These are phyloP conservation scores for Olivierus martensii DNA, from an alignment of 1,140 invertebrate genomes.

Conservation along the genomic window DNA sequence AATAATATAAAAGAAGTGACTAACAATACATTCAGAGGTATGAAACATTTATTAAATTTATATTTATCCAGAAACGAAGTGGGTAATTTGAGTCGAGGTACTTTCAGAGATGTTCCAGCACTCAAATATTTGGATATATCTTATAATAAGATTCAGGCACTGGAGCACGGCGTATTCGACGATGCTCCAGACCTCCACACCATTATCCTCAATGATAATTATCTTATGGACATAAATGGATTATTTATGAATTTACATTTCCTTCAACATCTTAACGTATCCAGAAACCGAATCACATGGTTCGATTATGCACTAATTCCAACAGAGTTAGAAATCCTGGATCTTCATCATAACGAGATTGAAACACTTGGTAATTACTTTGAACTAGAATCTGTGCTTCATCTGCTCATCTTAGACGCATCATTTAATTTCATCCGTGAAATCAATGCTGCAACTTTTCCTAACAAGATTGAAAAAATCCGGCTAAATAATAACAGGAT, in stretches of 20 bases:
- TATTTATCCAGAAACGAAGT: constrained; percentile 63
- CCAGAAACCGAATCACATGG: constrained; percentile 74
- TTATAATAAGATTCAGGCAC: constrained; percentile 68
- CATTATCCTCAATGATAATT: constrained; percentile 70
- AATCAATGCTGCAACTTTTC: constrained; percentile 53
- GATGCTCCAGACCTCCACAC: constrained; percentile 63
- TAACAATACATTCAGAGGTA: constrained; percentile 16
- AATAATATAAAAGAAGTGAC: constrained; percentile 51
- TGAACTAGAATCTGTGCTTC: constrained; percentile 48
- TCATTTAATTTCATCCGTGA: constrained; percentile 65
- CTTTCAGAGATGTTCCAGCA: constrained; percentile 65
- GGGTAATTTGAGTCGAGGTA: constrained; percentile 45
- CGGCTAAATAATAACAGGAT: constrained; percentile 73
- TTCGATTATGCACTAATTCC: constrained; percentile 83
- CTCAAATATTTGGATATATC: constrained; percentile 74
- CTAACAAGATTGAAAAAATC: constrained; percentile 57
- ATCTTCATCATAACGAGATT: constrained; percentile 77
- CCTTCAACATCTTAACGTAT: constrained; percentile 76
- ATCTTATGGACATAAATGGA: constrained; percentile 65
- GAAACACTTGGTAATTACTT: constrained; percentile 72
- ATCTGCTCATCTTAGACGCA: constrained; percentile 43
- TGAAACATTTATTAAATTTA: constrained; percentile 66
- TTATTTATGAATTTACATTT: constrained; percentile 66
- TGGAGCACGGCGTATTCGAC: constrained; percentile 69
- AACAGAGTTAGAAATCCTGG: constrained; percentile 63